These are phyloP conservation scores for Anhinga anhinga DNA, from an alignment of 2,113 vertebrate genomes.

Conservation along the genomic window DNA sequence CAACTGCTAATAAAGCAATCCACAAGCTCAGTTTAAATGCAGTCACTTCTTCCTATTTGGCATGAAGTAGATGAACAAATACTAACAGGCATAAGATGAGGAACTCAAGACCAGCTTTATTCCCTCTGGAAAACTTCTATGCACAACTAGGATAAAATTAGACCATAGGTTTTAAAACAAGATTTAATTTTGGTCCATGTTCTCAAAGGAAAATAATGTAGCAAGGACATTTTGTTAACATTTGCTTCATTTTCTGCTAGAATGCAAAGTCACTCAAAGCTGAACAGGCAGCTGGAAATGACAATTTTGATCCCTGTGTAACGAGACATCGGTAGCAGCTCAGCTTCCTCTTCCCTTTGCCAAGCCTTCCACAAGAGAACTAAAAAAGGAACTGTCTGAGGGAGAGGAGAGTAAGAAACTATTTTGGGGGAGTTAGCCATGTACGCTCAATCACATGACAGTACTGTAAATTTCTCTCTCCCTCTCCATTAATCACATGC, in stretches of 20 bases:
- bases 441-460: not conserved
- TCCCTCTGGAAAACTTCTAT: not conserved
- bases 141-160: not conserved
- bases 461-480: not conserved
- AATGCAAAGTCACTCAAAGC: constrained; percentile 6
- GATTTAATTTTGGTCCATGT: not conserved
- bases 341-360: constrained; percentile 31
- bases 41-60: not conserved
- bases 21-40: not conserved
- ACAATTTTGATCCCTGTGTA: not conserved
- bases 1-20: not conserved
- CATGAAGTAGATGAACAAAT: not conserved
- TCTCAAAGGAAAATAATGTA: not conserved
- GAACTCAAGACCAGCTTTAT: not conserved
- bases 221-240: not conserved
- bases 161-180: not conserved
- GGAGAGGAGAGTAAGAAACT: constrained; percentile 29
- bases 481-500: not conserved
- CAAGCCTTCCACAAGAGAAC: constrained; percentile 19
- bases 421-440: not conserved
- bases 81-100: not conserved
- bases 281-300: constrained; percentile 31
- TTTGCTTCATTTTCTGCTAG: not conserved
- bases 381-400: constrained; percentile 30
- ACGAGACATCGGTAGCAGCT: not conserved